Evolutionary conservation across 2,797 vertebrate genomes (phyloP).

Genomic region (Sternotherus odoratus): DNA sequence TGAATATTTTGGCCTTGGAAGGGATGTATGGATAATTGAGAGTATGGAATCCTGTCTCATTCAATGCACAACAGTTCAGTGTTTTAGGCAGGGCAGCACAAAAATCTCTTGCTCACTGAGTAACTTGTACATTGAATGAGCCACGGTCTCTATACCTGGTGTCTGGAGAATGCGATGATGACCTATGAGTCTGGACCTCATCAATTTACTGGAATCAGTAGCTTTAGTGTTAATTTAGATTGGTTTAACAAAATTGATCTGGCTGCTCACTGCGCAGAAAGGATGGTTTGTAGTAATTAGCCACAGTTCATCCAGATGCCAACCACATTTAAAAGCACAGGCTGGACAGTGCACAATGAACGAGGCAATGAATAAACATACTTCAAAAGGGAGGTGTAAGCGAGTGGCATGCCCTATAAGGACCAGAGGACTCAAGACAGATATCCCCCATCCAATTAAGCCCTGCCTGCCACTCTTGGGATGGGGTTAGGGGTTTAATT

Average conservation of each 20-base stretch:
- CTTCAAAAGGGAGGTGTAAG: neutral
- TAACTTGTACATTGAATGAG: neutral
- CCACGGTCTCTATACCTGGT: neutral
- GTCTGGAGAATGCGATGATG: slow-evolving; percentile 1
- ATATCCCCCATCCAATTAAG: no score
- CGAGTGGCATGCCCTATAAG: neutral
- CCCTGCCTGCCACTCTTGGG: no score
- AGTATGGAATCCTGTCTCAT: neutral
- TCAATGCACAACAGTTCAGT: neutral
- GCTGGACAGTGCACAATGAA: neutral
- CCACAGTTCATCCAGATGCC: neutral
- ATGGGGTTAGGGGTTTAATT: no score
- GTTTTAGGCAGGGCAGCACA: slow-evolving; percentile 17
- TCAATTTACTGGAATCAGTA: neutral
- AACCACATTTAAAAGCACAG: neutral
- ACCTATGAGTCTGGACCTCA: neutral
- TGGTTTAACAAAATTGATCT: neutral
- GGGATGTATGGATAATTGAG: neutral
- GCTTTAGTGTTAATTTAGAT: neutral
- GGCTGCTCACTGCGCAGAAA: neutral
- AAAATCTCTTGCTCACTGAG: neutral
- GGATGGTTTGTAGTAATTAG: neutral
- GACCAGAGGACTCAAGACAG: no score
- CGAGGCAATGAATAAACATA: neutral
- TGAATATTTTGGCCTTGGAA: neutral